Percentiles rank a stretch among this genome's conserved stretches.
Evolutionary conservation across 2,797 vertebrate species (phyloP).

Genomic region (Pachyuromys duprasi): DNA sequence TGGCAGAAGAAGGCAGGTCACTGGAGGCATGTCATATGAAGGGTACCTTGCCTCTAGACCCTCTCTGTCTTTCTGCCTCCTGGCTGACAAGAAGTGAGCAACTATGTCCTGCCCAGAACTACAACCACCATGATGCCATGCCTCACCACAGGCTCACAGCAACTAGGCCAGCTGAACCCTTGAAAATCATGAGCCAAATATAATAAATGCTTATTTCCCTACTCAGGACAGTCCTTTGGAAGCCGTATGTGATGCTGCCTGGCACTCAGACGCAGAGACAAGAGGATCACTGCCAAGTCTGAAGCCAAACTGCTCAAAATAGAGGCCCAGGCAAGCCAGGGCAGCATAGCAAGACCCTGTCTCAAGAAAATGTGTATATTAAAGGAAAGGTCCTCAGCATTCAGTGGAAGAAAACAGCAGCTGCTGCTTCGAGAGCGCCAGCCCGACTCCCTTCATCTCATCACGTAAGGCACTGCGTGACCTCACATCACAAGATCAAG

Average conservation of each 20-base stretch:
- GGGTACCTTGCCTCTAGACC: background rate
- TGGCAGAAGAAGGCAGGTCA: background rate
- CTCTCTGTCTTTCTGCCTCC: background rate
- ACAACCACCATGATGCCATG: background rate
- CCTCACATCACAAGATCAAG: background rate
- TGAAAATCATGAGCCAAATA: background rate
- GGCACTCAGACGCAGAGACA: background rate
- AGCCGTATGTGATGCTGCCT: background rate
- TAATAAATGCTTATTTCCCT: background rate
- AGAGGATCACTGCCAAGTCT: background rate
- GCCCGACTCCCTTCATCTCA: background rate
- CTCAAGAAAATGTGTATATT: background rate
- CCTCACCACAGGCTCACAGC: background rate
- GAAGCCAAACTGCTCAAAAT: background rate
- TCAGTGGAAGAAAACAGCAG: background rate
- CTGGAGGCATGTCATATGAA: background rate
- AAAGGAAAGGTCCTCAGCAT: background rate
- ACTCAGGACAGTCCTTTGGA: background rate
- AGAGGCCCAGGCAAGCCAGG: background rate
- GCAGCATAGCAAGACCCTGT: background rate
- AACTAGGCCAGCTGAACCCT: background rate
- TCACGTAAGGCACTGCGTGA: background rate
- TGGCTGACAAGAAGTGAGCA: background rate
- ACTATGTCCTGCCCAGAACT: background rate
- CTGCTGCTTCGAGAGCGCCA: background rate